Evolutionary conservation across 1,140 invertebrate genomes (phyloP).

Genomic region (Copidosoma floridanum): DNA sequence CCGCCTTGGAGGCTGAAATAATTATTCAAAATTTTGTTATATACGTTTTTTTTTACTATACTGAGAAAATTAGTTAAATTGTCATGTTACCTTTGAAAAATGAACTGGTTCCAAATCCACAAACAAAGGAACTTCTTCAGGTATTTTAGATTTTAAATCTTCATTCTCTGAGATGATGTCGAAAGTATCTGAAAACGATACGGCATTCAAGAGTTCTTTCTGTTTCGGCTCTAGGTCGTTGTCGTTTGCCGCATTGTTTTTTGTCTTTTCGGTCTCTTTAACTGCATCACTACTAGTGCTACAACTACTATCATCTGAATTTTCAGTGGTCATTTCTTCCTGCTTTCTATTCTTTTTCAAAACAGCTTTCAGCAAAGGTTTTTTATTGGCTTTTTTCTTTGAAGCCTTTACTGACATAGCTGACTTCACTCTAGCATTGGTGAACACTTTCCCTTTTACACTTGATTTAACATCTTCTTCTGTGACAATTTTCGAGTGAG

Average conservation of each 20-base stretch:
- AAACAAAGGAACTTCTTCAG: conserved; percentile 36
- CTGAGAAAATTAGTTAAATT: too few species aligned
- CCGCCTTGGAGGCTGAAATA: conserved; percentile 41
- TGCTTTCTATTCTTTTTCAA: conserved; percentile 11
- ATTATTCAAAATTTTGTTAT: conserved; percentile 13
- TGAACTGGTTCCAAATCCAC: conserved; percentile 41
- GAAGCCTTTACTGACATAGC: conserved; percentile 25
- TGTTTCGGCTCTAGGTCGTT: background rate
- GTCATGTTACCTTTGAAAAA: conserved; percentile 37
- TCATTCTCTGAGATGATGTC: conserved; percentile 33
- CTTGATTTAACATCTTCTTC: conserved; percentile 18
- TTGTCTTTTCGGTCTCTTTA: conserved; percentile 1
- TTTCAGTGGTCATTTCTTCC: background rate
- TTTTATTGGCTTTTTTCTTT: conserved; percentile 2
- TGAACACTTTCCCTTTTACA: conserved; percentile 13
- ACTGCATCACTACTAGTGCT: background rate
- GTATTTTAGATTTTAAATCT: background rate
- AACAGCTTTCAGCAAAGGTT: background rate
- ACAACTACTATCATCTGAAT: conserved; percentile 2
- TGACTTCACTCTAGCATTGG: conserved; percentile 11
- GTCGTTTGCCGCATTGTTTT: background rate
- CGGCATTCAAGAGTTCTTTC: background rate
- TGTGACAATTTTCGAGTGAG: conserved; percentile 7
- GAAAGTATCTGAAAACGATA: conserved; percentile 42
- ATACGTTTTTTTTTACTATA: too few species aligned